Evolutionary conservation across 23 tunicate genomes (phyloP).

Genomic region (Trididemnum clinides): DNA sequence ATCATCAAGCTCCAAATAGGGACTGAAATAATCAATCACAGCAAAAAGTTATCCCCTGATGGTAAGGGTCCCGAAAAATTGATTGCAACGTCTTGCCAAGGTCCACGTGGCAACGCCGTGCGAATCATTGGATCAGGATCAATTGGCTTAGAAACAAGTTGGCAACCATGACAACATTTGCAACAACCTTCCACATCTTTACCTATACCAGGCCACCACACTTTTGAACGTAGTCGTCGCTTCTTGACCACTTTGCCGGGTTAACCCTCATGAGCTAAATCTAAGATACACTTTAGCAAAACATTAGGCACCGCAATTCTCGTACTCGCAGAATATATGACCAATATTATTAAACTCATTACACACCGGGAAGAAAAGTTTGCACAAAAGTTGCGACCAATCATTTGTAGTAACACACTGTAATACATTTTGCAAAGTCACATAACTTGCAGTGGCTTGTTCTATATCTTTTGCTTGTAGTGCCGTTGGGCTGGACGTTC

Average conservation of each 20-base stretch:
- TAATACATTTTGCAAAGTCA: too few species aligned
- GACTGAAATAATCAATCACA: too few species aligned
- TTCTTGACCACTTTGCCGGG: slow-evolving; percentile 31
- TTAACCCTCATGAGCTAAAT: slow-evolving; percentile 26
- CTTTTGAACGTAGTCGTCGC: not conserved
- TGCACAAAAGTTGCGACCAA: too few species aligned
- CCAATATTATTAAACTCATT: not conserved
- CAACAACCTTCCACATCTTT: slow-evolving; percentile 21
- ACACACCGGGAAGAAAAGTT: too few species aligned
- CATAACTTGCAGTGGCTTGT: too few species aligned
- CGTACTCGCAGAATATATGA: not conserved
- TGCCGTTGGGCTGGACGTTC: too few species aligned
- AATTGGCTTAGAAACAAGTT: not conserved
- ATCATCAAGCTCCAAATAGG: too few species aligned
- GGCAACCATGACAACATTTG: slow-evolving; percentile 20
- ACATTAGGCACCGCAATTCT: slow-evolving; percentile 21
- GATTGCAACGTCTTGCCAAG: slow-evolving; percentile 14
- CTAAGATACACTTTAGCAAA: not conserved
- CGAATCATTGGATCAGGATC: slow-evolving; percentile 25
- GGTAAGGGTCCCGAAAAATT: too few species aligned
- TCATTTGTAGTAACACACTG: too few species aligned
- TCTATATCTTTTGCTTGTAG: too few species aligned
- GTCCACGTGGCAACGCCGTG: slow-evolving; percentile 14
- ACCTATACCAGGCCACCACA: too few species aligned
- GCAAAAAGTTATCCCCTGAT: too few species aligned